Evolutionary conservation across 2,113 vertebrate genomes (phyloP).

Genomic region (Paramormyrops kingsleyae): DNA sequence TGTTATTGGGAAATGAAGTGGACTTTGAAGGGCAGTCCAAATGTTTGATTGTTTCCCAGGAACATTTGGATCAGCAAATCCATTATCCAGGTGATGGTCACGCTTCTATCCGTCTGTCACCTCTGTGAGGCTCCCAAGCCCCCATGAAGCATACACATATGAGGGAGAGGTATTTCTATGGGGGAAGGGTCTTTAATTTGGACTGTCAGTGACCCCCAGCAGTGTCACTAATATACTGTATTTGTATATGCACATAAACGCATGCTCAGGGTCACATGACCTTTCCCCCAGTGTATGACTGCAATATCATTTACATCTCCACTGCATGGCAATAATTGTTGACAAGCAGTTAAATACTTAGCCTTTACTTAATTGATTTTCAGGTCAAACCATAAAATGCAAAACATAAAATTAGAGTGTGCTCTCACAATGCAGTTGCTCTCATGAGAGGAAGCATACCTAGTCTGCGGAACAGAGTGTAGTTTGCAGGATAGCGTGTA

Average conservation of each 20-base stretch:
- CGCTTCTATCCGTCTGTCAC: neutral
- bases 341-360: constrained; percentile 5
- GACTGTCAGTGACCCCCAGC: neutral
- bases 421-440: neutral
- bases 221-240: neutral
- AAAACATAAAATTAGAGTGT: neutral
- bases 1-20: neutral
- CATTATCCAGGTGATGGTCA: neutral
- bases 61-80: neutral
- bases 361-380: neutral
- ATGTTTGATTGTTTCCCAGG: neutral
- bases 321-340: constrained; percentile 4
- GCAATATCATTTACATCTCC: neutral
- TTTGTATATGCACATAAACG: neutral
- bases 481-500: neutral
- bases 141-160: neutral
- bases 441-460: too few species aligned
- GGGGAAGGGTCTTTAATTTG: neutral
- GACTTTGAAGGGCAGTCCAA: neutral
- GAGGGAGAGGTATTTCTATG: neutral
- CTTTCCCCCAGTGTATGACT: neutral
- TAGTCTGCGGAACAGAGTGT: neutral
- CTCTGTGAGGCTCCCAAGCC: neutral
- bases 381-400: neutral
- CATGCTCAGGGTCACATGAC: neutral